phyloP scores from a whole-genome alignment of 2,113 vertebrate species.

The Setophaga kirtlandii region DNA sequence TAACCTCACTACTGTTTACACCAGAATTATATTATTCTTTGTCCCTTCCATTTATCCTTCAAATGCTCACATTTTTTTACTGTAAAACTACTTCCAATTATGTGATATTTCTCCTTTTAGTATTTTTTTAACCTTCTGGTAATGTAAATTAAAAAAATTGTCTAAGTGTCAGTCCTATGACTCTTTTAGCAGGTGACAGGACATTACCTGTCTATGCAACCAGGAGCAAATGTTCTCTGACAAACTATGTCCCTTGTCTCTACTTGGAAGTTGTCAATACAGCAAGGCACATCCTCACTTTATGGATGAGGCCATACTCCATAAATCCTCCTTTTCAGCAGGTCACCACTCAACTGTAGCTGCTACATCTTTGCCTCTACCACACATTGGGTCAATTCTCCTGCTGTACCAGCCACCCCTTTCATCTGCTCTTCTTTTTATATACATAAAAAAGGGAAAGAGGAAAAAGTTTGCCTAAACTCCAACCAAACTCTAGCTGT shows the following conservation, averaged over 20 bases:
- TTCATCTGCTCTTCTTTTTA: neutral
- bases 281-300: neutral
- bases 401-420: neutral
- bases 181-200: neutral
- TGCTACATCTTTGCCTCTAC: neutral
- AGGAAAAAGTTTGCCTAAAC: neutral
- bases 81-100: neutral
- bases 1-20: neutral
- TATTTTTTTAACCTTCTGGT: neutral
- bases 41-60: neutral
- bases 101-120: neutral
- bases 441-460: neutral
- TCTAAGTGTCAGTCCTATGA: neutral
- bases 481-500: neutral
- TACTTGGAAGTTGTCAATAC: neutral
- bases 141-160: neutral
- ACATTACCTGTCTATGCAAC: neutral
- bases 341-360: neutral
- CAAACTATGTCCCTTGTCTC: rapidly evolving
- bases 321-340: neutral
- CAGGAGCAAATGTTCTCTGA: neutral
- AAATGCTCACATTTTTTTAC: neutral
- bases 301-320: neutral
- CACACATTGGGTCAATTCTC: neutral
- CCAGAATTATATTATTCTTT: neutral